Base-by-base conservation (phyloP, 23 tunicate genomes). In the Styela plicata region DNA sequence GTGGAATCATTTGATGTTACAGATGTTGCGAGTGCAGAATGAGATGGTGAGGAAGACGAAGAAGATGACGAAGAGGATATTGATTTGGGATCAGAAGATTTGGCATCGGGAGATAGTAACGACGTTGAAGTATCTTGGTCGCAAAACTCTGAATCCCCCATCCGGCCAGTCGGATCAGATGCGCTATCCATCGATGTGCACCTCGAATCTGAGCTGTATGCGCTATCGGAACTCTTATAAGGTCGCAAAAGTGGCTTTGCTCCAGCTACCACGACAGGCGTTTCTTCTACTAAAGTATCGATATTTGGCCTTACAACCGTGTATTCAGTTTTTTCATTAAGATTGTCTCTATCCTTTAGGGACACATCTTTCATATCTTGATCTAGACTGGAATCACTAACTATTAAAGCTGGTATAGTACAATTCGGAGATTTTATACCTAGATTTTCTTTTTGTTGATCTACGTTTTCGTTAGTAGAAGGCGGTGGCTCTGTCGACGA, bases 171-270 rank as follows among this genome's bases (percentile, higher is more conserved):
- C 25, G 62, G 62, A 63, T 44, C 31, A 29, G 63, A 64, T 26
- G 27, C 69, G 24, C 82, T 76, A 24, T 63, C 64, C 70, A 52
- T 63, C 21, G 74, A 36, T 17, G 91, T 28, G 64, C 67, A 24
- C n/a, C 64, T 36, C 2, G 69, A 66, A 19, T 82, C 80, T 3
- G 98, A 93, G 63, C 98, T 79, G 82, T 93, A 93, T 0, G 98
- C 98, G 78, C 98, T 93, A 74, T 93, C 98, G 67, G 84, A 84
- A 27, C 95, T 85, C 80, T 74, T 70, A 57, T 83, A 33, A 22
- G 81, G 66, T 29, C 81, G 5, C 37, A 31, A n/a, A 21, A 26
- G 77, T 7, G 34, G 57, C 13, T 44, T 44, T 44, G 10, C 57
- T 5, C 57, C 57, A 44, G 57, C 13, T 7, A 13, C 13, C 13